A percentile compares a stretch with the other conserved stretches of the same genome.
phyloP scores from a whole-genome alignment of 2,113 vertebrate species.

The Cololabis saira region DNA sequence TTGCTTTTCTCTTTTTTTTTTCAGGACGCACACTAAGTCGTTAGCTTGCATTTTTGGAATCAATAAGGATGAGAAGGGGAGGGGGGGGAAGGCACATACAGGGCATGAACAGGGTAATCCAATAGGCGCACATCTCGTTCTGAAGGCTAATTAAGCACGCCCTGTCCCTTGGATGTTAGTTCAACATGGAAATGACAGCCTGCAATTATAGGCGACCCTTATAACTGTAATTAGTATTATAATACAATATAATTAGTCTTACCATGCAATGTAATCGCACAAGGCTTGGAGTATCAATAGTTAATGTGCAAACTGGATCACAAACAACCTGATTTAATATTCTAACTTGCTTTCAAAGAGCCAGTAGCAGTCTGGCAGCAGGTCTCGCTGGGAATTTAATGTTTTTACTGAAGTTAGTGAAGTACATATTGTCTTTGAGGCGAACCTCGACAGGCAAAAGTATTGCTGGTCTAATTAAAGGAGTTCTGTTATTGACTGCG shows the following conservation, averaged over 20 bases:
- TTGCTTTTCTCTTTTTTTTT: conserved; percentile 23
- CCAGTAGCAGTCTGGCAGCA: conserved; percentile 52
- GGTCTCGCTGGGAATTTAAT: conserved; percentile 57
- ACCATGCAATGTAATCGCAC: conserved; percentile 41
- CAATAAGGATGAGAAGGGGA: conserved; percentile 4
- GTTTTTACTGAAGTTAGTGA: conserved; percentile 62
- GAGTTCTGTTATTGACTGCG: conserved; percentile 30
- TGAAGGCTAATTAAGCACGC: conserved; percentile 55
- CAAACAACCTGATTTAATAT: conserved; percentile 70
- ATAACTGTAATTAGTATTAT: conserved; percentile 68
- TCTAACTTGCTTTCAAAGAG: conserved; percentile 59
- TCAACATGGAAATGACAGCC: conserved; percentile 63
- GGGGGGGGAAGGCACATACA: conserved; percentile 10
- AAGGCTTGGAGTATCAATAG: conserved; percentile 52
- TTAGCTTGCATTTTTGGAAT: conserved; percentile 42
- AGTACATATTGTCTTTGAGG: conserved; percentile 61
- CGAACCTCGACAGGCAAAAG: conserved; percentile 32
- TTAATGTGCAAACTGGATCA: conserved; percentile 70
- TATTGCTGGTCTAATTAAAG: conserved; percentile 53
- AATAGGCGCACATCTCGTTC: conserved; percentile 30
- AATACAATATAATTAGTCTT: conserved; percentile 68
- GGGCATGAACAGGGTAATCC: conserved; percentile 28
- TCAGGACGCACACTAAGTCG: conserved; percentile 11
- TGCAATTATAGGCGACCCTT: conserved; percentile 54
- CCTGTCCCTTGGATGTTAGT: conserved; percentile 59